These are phyloP conservation scores for Zoanthus solanderi DNA, from an alignment of 92 coral and sea anemone species.

Conservation along the genomic window DNA sequence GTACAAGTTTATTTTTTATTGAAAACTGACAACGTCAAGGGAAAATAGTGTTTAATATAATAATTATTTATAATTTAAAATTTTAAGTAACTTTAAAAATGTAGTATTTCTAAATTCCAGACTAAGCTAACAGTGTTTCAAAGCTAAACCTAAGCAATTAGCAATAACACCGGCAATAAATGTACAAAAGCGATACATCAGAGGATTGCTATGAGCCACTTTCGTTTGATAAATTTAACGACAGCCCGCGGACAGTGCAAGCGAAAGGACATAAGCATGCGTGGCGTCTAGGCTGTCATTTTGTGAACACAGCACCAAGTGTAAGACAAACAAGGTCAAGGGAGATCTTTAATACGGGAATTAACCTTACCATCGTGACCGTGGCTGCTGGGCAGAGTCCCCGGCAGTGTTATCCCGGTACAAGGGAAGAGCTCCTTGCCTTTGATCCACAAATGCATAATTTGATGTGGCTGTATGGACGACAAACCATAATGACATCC, in stretches of 20 bases:
- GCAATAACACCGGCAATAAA: neutral
- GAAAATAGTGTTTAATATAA: no score
- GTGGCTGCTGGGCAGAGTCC: neutral
- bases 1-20: no score
- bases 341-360: neutral
- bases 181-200: neutral
- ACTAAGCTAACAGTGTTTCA: no score
- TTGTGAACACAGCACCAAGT: neutral
- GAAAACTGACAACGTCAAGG: no score
- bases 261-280: neutral
- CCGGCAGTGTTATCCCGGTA: neutral
- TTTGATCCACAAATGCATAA: neutral
- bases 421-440: neutral
- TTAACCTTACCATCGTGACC: conserved; percentile 1
- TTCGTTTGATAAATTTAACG: neutral
- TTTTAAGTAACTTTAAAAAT: no score
- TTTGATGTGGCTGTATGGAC: neutral
- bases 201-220: neutral
- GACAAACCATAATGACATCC: neutral
- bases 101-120: no score
- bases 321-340: neutral
- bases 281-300: neutral
- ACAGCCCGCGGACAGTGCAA: neutral
- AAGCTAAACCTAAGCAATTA: neutral
- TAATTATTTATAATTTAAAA: no score